Conservation (phyloP, 2,888 invertebrate species). For the Copidosoma aretas region DNA sequence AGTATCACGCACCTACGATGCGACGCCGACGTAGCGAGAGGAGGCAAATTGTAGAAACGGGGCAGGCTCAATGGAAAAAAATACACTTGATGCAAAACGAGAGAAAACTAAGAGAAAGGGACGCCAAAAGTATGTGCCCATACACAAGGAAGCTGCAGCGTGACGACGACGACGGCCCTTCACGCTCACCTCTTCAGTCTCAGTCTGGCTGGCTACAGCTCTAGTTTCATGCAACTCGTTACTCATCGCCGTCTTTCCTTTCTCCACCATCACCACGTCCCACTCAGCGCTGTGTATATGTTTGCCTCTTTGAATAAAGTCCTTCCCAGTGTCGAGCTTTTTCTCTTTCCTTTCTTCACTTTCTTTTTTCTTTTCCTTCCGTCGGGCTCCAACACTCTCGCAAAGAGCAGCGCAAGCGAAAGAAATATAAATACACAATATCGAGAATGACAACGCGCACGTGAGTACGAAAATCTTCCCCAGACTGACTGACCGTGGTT, state of each 20-base stretch:
- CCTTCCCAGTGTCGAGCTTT: constrained; percentile 17
- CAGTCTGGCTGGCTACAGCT: constrained; percentile 17
- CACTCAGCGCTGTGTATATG: constrained; percentile 14
- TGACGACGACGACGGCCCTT: constrained; percentile 32
- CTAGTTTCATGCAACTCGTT: constrained; percentile 33
- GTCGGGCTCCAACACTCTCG: not conserved
- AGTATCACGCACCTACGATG: no score
- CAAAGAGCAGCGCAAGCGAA: constrained; percentile 27
- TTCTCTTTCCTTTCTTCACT: constrained; percentile 15
- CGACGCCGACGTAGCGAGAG: not conserved
- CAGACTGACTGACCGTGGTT: constrained; percentile 56
- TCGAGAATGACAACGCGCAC: no score
- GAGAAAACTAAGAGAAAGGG: constrained; percentile 20
- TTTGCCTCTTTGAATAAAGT: constrained; percentile 40
- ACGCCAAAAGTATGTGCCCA: not conserved
- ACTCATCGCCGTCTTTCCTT: constrained; percentile 13
- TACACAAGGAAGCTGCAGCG: not conserved
- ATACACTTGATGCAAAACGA: constrained; percentile 35
- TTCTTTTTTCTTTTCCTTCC: constrained; percentile 9
- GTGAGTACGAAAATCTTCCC: constrained; percentile 48
- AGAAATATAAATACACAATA: constrained; percentile 3
- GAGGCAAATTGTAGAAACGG: not conserved
- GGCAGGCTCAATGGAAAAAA: constrained; percentile 9
- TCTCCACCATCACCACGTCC: not conserved
- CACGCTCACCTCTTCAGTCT: constrained; percentile 43